A percentile compares a stretch with the other conserved stretches of the same genome.
Conservation (phyloP, 2,113 vertebrate genomes). For the Xenopus tropicalis region DNA sequence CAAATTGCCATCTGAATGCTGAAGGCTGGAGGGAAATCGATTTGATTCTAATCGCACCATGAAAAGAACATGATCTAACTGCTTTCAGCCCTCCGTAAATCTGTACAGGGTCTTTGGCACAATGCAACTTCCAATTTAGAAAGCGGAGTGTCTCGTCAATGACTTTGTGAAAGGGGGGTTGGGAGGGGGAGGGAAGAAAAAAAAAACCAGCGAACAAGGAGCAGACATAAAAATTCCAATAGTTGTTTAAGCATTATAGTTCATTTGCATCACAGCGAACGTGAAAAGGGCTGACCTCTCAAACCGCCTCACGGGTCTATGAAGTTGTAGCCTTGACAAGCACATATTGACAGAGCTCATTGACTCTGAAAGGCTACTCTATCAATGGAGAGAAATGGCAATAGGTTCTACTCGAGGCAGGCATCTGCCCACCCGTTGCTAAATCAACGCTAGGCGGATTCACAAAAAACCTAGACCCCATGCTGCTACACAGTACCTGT, state of each 20-base stretch:
- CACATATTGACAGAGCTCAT: conserved; percentile 95
- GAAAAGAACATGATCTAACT: conserved; percentile 99
- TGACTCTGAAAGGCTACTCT: conserved; percentile 98
- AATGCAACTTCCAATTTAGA: conserved; percentile 98
- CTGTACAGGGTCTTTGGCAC: conserved; percentile 91
- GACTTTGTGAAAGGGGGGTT: conserved; percentile 86
- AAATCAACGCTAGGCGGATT: conserved; percentile 74
- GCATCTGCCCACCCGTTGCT: conserved; percentile 90
- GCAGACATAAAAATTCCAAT: conserved; percentile 99
- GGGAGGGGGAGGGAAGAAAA: conserved; percentile 49
- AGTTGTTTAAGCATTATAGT: conserved; percentile 97
- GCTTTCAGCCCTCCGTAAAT: conserved; percentile 97
- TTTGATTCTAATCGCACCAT: conserved; percentile 99
- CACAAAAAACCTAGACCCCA: conserved; percentile 16
- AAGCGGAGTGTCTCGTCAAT: conserved; percentile 99
- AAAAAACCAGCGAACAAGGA: conserved; percentile 76
- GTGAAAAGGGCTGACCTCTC: conserved; percentile 93
- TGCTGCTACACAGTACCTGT: not conserved
- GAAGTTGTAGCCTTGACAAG: conserved; percentile 92
- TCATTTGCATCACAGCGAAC: conserved; percentile 98
- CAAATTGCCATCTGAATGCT: conserved; percentile 88
- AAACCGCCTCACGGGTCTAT: conserved; percentile 91
- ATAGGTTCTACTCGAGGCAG: conserved; percentile 82
- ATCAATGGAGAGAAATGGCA: conserved; percentile 89
- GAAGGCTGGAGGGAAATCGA: conserved; percentile 94